Evolutionary conservation across 2,113 vertebrate genomes (phyloP), one percentile per base, ranked within the genome.

Genomic region (Nibea albiflora): DNA sequence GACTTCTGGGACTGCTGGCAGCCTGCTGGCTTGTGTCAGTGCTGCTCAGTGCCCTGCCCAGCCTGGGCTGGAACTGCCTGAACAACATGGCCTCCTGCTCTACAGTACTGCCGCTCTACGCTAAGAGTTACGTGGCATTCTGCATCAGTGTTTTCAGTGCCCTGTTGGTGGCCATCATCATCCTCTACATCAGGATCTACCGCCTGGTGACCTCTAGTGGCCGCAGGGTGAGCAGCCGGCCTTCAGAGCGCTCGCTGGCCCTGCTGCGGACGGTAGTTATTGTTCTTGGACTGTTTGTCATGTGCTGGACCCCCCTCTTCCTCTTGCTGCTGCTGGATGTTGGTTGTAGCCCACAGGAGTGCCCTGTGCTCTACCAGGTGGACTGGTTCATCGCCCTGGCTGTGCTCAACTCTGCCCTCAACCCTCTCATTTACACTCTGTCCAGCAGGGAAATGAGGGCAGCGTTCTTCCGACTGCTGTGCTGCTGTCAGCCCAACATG

Each of bases 181-280:
- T 94, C 71, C 93, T 96, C 28, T 95, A 96, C 85, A 95, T 94
- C 83, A 90, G 95, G 81, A 96, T 96, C 84, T 96, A 96, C 89
- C 92, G 93, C 42, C 92, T 95, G 79, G 95, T 96, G 85, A 95
- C 93, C 35, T 93, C 94, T 1, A 96, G 95, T 19, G 89, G 95
- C n/a, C 93, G 94, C 56, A 88, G 95, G 60, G 93, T 95, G 19
- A 93, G 94, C 86, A 93, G 93, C 73, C 73, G 91, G 62, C 94
- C 94, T 0, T 95, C 95, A 0, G 95, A 96, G 85, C 90, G 87
- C 67, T 95, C 95, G 0, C 80, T 96, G 88, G 94, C 92, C 5
- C 85, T 96, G 81, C 91, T 96, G 69, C 89, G 95, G 77, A 95
- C 95, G 0, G 95, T 96, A 73, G 95, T 95, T 11, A 95, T 96